Evolutionary conservation across 2,888 invertebrate species (phyloP).

Genomic region (Orchesella flavescens): DNA sequence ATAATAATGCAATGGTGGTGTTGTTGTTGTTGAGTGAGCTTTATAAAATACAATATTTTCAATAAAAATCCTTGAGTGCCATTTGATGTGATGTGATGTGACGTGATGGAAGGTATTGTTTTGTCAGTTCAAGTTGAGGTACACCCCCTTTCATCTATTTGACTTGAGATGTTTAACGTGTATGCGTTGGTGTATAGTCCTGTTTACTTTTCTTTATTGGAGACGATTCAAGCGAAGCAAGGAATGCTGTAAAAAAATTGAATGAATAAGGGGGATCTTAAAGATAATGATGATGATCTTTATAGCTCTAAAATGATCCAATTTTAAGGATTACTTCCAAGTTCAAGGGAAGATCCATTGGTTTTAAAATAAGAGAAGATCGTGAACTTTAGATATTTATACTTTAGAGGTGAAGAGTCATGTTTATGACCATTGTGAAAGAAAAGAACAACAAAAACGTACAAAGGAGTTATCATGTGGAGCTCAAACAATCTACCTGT

Average conservation of each 20-base stretch:
- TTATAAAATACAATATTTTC: no score
- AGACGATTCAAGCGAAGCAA: background rate
- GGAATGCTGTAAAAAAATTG: background rate
- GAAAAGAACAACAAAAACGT: background rate
- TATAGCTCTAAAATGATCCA: no score
- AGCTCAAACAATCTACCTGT: background rate
- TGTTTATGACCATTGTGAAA: background rate
- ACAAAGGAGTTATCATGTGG: constrained; percentile 1
- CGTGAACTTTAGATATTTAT: background rate
- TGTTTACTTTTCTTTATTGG: background rate
- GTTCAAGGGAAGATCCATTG: background rate
- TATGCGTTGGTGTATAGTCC: no score
- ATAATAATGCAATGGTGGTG: no score
- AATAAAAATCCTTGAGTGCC: no score
- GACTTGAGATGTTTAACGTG: background rate
- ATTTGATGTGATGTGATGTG: no score
- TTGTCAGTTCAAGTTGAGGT: background rate
- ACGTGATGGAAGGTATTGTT: background rate
- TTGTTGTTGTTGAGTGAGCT: no score
- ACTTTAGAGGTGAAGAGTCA: no score
- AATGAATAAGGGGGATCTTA: background rate
- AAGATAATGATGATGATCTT: background rate
- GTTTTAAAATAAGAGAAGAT: background rate
- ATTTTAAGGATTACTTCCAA: no score
- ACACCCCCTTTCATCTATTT: background rate